Evolutionary conservation across 2,113 vertebrate genomes (phyloP), one percentile per base, ranked within the genome.

Genomic region (Eulacestoma nigropectus): DNA sequence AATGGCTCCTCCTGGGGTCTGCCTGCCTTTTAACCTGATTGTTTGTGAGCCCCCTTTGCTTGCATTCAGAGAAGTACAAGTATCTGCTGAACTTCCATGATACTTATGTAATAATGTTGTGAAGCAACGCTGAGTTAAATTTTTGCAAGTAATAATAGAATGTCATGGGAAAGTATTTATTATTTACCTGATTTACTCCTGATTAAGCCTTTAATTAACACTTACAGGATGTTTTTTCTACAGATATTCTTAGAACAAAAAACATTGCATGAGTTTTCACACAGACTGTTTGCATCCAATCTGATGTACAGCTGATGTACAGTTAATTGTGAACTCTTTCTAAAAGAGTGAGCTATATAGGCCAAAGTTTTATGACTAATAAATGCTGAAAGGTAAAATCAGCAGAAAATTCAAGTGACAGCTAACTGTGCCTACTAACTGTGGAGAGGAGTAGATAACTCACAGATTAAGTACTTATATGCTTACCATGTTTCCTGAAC

Each of bases 401-500:
- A 49, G 25, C 21, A 52, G 46, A 41, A 91, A 89, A 69, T 15
- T 37, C 8, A 19, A 53, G 21, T 37, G 18, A 17, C 7, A 42
- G 9, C 10, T 70, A 53, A 18, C 18, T 60, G 27, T 64, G 52
- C 25, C 21, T 41, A 9, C 29, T n/a, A n/a, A n/a, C n/a, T 56
- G 27, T 23, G 13, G 20, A 39, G 33, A 75, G 22, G 11, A 87
- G 18, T 18, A 46, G 42, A 0, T 52, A 84, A 67, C 10, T 46
- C 1, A 3, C 8, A 15, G 22, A 17, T 29, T 26, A 33, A 44
- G 16, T 44, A 41, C 2, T 23, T 69, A 8, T 0, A 2, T 42
- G 23, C 11, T 76, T 68, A 84, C 50, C 4, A 1, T 29, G 13
- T 76, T 73, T 89, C 33, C 27, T 56, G 49, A 56, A 42, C 5